phyloP scores from a whole-genome alignment of 1,140 invertebrate genomes.

The Drosophila dunni region DNA sequence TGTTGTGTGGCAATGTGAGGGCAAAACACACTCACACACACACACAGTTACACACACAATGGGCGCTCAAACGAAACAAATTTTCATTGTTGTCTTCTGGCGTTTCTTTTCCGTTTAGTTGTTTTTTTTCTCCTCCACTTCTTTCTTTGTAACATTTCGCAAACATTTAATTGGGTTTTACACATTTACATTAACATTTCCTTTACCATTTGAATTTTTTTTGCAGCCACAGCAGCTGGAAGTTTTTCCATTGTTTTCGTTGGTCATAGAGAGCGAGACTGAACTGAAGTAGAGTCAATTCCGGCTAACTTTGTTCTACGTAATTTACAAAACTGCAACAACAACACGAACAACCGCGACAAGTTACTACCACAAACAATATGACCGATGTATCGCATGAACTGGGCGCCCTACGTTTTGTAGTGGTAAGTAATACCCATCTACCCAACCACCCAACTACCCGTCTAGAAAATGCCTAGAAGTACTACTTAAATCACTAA shows the following conservation, averaged over 20 bases:
- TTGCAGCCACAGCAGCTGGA: conserved; percentile 15
- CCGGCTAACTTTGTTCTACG: conserved; percentile 15
- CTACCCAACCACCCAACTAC: no score
- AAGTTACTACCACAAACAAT: conserved; percentile 39
- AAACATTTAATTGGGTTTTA: conserved; percentile 47
- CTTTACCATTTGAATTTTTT: conserved; percentile 4
- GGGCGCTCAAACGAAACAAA: conserved; percentile 54
- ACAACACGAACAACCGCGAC: not conserved
- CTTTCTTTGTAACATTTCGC: conserved; percentile 40
- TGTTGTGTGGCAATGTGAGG: conserved; percentile 54
- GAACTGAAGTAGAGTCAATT: conserved; percentile 20
- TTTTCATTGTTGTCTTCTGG: conserved; percentile 47
- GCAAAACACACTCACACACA: conserved; percentile 19
- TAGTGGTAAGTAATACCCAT: conserved; percentile 65
- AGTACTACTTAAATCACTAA: not conserved
- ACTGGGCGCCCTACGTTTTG: conserved; percentile 78
- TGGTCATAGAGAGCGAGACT: conserved; percentile 29
- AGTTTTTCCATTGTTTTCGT: not conserved
- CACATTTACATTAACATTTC: conserved; percentile 36
- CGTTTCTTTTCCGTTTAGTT: conserved; percentile 50
- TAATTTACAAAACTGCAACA: conserved; percentile 55
- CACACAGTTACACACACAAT: conserved; percentile 13
- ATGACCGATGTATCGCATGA: conserved; percentile 83
- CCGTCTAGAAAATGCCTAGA: not conserved
- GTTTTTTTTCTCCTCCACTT: conserved; percentile 28